These are phyloP conservation scores for Xenopus borealis DNA, from an alignment of 2,113 vertebrate species.

Conservation along the genomic window DNA sequence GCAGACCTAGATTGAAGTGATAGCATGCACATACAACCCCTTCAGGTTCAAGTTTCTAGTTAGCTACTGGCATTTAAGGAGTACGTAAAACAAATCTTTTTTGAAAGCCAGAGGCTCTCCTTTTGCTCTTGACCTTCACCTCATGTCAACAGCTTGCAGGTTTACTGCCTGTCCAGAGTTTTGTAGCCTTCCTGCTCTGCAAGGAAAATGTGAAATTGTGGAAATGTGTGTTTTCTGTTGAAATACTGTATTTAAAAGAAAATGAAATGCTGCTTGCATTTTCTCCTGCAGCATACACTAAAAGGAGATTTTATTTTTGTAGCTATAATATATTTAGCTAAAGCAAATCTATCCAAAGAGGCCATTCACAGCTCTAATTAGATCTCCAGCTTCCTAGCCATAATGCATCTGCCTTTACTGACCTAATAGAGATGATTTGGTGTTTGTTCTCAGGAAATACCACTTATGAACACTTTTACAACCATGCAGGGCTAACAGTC, in stretches of 20 bases:
- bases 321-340: constrained; percentile 21
- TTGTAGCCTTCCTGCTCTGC: not conserved
- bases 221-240: not conserved
- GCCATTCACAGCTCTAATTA: constrained; percentile 33
- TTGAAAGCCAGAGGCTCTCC: no score
- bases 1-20: no score
- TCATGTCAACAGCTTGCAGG: no score
- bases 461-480: constrained; percentile 42
- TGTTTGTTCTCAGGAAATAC: constrained; percentile 43
- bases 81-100: no score
- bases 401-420: constrained; percentile 41
- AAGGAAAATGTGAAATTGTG: not conserved
- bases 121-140: no score
- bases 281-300: constrained; percentile 5
- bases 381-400: constrained; percentile 15
- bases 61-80: no score
- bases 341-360: constrained; percentile 34
- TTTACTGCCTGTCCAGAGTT: no score
- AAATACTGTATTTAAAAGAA: constrained; percentile 4
- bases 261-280: not conserved
- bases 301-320: constrained; percentile 12
- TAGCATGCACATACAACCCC: no score
- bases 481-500: constrained; percentile 36
- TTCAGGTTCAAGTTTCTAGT: no score
- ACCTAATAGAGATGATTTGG: constrained; percentile 45